Percentiles rank a stretch among this genome's conserved stretches.
These are phyloP conservation scores for Mythimna lalbum DNA, from an alignment of 2,888 invertebrate genomes.

Conservation along the genomic window DNA sequence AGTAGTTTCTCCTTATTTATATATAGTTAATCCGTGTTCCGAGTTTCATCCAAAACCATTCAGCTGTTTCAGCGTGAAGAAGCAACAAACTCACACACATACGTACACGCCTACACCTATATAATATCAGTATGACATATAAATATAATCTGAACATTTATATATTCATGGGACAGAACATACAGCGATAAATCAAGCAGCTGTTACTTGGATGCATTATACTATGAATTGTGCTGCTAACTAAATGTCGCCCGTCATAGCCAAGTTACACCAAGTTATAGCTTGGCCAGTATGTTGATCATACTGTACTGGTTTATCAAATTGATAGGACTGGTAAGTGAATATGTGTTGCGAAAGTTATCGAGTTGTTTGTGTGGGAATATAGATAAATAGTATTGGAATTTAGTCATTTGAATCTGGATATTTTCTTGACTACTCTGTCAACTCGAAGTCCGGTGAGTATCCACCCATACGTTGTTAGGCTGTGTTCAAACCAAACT, in stretches of 20 bases:
- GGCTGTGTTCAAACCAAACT: no score
- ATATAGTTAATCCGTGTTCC: no score
- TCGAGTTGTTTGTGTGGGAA: slow-evolving; percentile 27
- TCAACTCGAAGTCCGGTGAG: no score
- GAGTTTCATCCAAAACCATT: no score
- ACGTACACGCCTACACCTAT: no score
- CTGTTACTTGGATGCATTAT: slow-evolving; percentile 50
- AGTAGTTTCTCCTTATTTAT: no score
- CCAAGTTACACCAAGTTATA: slow-evolving; percentile 50
- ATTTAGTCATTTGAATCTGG: background rate
- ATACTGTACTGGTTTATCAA: slow-evolving; percentile 51
- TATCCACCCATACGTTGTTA: no score
- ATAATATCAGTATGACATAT: slow-evolving; percentile 37
- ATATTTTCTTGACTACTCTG: no score
- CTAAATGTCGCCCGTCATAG: slow-evolving; percentile 50
- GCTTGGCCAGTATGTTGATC: slow-evolving; percentile 61
- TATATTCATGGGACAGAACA: slow-evolving; percentile 58
- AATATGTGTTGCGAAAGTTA: slow-evolving; percentile 50
- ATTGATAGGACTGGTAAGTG: slow-evolving; percentile 53
- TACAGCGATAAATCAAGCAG: slow-evolving; percentile 53
- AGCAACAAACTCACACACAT: no score
- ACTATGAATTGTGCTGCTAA: slow-evolving; percentile 49
- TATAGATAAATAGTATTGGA: background rate
- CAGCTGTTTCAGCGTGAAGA: no score
- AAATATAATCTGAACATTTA: slow-evolving; percentile 58